phyloP scores from a whole-genome alignment of 2,113 vertebrate genomes.

The Lepus europaeus region DNA sequence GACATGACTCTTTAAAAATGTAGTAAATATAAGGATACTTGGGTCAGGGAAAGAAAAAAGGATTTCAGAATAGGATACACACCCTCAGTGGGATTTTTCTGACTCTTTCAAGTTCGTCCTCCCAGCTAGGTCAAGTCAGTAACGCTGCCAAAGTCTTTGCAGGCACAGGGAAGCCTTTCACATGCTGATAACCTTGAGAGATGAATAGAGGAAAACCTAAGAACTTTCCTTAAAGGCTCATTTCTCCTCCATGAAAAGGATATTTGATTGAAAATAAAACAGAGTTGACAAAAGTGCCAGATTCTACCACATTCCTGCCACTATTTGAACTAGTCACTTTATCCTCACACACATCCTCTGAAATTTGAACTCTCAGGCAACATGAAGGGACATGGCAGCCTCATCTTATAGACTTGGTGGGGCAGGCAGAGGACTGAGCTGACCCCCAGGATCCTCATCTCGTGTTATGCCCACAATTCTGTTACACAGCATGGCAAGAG shows the following conservation, averaged over 20 bases:
- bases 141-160: conserved; percentile 47
- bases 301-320: background rate
- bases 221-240: conserved; percentile 62
- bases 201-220: conserved; percentile 71
- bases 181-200: conserved; percentile 71
- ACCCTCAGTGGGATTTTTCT: conserved; percentile 66
- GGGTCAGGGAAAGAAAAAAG: conserved; percentile 13
- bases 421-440: background rate
- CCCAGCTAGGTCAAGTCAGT: conserved; percentile 63
- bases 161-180: conserved; percentile 56
- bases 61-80: conserved; percentile 63
- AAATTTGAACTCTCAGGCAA: background rate
- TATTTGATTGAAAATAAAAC: conserved; percentile 72
- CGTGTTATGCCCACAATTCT: background rate
- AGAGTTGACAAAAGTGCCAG: conserved; percentile 49
- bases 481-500: background rate
- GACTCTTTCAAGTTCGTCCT: conserved; percentile 70
- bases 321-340: background rate
- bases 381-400: background rate
- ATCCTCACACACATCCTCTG: background rate
- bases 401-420: too few relatives aligned
- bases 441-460: background rate
- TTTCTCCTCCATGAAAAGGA: conserved; percentile 64
- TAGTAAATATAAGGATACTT: conserved; percentile 55
- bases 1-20: conserved; percentile 65